Base-by-base conservation (phyloP, 64 coral and sea anemone species). In the Stichodactyla helianthus region DNA sequence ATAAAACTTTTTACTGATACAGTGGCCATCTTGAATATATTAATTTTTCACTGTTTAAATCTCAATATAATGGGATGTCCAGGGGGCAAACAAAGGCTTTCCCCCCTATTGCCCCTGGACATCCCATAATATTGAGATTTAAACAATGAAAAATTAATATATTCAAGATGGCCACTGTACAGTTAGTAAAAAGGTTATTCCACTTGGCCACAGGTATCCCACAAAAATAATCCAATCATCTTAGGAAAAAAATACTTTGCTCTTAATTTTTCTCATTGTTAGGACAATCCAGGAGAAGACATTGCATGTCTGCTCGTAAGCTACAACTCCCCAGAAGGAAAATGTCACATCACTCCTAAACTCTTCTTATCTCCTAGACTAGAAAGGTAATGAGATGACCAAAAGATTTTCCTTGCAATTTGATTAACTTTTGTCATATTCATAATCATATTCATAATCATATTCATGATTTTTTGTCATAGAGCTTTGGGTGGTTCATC, bases 401-500 rank as follows among this genome's bases (percentile, higher is more conserved):
- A 5, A 18, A 17, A 62, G 14, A 11, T 5, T 65, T n/a, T 1
- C 5, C 19, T 65, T 19, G 19, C 22, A 18, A 65, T n/a, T 65
- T 65, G 15, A 6, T 22, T 14, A 18, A 62, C 59, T 17, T 14
- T 62, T 18, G 14, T 16, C 6, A 6, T 63, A 18, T 63, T 15
- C 16, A 63, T 13, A 23, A n/a, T 7, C 19, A 6, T 63, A 18
- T 63, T 15, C 16, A 63, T 13, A 23, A n/a, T 7, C 19, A 17
- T 10, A 0, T 15, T 53, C 52, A 52, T 52, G 59, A 77, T 86
- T 52, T 50, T 63, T 68, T 55, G 15, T 86, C 79, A 25, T 56
- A 96, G 94, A 79, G 94, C 91, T 58, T 84, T 96, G 16, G 88
- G 94, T 85, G 91, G 91, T 22, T 26, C 87, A 10, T 85, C 82